Conservation (phyloP, 1,140 invertebrate genomes). For the Palaemon carinicauda region DNA sequence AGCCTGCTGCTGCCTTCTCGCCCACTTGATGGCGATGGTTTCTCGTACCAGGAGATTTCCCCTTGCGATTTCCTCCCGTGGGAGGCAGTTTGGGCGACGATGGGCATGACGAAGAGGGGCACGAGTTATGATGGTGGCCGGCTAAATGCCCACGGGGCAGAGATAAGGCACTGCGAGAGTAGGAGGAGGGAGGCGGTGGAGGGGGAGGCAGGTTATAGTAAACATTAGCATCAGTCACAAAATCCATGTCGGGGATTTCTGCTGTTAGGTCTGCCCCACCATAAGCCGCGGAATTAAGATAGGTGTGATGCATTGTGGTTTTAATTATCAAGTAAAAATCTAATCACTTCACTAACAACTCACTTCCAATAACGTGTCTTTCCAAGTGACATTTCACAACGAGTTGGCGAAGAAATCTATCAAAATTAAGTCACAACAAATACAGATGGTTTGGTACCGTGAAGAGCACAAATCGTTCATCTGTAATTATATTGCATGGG, state of each 20-base stretch:
- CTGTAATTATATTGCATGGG: no score
- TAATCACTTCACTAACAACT: not conserved
- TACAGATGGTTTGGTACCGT: no score
- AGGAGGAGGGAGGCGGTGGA: not conserved
- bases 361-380: not conserved
- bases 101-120: slow-evolving; percentile 32
- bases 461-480: no score
- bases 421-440: no score
- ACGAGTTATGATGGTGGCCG: not conserved
- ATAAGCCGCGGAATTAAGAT: not conserved
- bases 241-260: slow-evolving; percentile 16
- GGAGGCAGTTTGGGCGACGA: slow-evolving; percentile 26
- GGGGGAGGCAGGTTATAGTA: slow-evolving; percentile 44
- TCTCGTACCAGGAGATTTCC: not conserved
- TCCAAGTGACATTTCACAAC: not conserved
- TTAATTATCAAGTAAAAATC: no score
- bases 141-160: slow-evolving; percentile 10
- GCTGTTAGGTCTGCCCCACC: not conserved
- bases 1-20: not conserved
- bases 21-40: not conserved
- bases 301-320: not conserved
- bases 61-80: not conserved
- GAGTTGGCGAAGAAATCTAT: no score
- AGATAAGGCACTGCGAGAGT: slow-evolving; percentile 17
- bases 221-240: slow-evolving; percentile 38